phyloP scores from a whole-genome alignment of 1,140 invertebrate genomes.

The Bombus haemorrhoidalis region DNA sequence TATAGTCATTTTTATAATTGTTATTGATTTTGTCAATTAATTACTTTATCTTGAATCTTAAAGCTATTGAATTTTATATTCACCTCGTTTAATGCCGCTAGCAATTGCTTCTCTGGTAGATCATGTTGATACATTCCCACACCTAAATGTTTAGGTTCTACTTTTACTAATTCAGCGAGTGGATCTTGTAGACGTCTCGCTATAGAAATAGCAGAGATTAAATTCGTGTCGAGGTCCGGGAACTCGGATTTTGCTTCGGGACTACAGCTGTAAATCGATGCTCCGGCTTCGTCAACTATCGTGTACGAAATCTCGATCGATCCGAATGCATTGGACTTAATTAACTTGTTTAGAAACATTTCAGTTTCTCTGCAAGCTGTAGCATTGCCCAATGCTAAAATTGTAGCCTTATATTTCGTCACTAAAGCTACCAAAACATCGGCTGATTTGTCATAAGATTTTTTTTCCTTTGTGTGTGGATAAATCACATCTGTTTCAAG shows the following conservation, averaged over 20 bases:
- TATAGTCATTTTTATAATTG: slow-evolving; percentile 21
- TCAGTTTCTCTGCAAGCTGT: slow-evolving; percentile 94
- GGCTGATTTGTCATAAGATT: slow-evolving; percentile 55
- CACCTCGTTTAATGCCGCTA: slow-evolving; percentile 88
- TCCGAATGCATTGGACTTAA: slow-evolving; percentile 83
- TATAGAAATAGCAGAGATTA: slow-evolving; percentile 87
- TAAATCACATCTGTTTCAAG: slow-evolving; percentile 88
- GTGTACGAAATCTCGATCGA: slow-evolving; percentile 87
- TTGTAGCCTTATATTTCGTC: slow-evolving; percentile 83
- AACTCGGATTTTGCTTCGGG: slow-evolving; percentile 92
- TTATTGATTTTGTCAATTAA: not conserved
- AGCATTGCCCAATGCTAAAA: slow-evolving; percentile 94
- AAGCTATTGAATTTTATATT: not conserved
- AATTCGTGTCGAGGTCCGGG: slow-evolving; percentile 87
- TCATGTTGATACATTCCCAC: slow-evolving; percentile 97
- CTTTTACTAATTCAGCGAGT: slow-evolving; percentile 94
- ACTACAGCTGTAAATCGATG: slow-evolving; percentile 95
- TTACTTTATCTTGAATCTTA: not conserved
- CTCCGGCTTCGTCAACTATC: slow-evolving; percentile 94
- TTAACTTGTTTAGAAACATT: slow-evolving; percentile 87
- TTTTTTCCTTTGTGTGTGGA: slow-evolving; percentile 79
- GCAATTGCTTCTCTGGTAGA: slow-evolving; percentile 89
- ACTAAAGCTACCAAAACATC: slow-evolving; percentile 64
- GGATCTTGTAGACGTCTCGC: slow-evolving; percentile 94
- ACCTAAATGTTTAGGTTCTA: slow-evolving; percentile 95